These are phyloP conservation scores for Apteryx mantelli DNA, from an alignment of 2,113 vertebrate species.

Conservation along the genomic window DNA sequence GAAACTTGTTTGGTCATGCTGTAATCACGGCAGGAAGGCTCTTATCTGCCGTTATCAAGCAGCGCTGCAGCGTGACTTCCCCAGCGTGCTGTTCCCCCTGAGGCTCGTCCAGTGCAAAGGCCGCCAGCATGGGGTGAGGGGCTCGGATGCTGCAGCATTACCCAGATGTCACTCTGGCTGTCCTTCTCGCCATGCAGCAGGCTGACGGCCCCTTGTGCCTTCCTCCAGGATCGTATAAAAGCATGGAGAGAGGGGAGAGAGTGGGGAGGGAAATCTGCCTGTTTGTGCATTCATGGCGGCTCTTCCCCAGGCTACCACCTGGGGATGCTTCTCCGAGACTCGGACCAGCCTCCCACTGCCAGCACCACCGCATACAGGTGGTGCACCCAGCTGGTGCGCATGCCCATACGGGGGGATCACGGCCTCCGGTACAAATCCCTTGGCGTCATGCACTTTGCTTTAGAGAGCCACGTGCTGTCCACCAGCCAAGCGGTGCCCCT, in stretches of 20 bases:
- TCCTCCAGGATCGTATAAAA: background rate
- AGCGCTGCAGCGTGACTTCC: background rate
- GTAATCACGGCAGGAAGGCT: constrained; percentile 3
- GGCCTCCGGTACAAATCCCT: background rate
- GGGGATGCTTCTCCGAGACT: background rate
- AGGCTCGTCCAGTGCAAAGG: accelerated
- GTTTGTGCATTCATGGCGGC: accelerated
- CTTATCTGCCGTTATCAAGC: background rate
- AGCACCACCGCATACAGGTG: background rate
- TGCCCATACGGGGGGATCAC: background rate
- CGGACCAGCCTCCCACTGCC: background rate
- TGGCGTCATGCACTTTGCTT: background rate
- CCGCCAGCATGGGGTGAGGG: background rate
- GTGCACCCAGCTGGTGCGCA: background rate
- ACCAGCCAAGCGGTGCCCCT: background rate
- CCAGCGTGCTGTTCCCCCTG: accelerated
- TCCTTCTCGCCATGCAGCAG: no score
- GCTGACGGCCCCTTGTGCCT: accelerated
- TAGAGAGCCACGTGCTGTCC: background rate
- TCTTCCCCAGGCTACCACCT: no score
- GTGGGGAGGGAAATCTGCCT: background rate
- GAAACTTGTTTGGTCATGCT: constrained; percentile 65
- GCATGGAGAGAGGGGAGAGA: background rate
- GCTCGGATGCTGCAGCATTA: no score
- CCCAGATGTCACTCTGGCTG: no score